Base-by-base conservation (phyloP, 2,888 invertebrate genomes). In the Chirona hameri region DNA sequence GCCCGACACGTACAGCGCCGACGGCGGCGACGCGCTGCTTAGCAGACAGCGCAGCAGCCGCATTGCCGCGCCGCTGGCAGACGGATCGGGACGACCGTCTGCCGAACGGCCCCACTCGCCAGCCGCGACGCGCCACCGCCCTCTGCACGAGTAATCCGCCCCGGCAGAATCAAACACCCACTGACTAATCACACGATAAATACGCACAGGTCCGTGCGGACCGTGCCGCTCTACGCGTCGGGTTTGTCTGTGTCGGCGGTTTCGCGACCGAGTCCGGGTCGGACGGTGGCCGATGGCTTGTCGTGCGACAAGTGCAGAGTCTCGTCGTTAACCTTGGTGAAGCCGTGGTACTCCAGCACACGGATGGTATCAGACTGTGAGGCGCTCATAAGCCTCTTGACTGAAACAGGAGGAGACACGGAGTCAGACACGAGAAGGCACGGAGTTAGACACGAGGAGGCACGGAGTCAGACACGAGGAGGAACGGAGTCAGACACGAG, bases 1-100 rank as follows among this genome's bases (percentile, higher is more conserved):
- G 76, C 76, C 76, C 24, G 46, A 76, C 76, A 76, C 76, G 76
- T 46, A 76, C 76, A 76, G 76, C 76, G 76, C 76, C 1, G 76
- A 46, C 39, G 76, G 76, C 14, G 60, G 24, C 60, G 60, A 1
- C 60, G 60, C 65, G 46, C 76, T 12, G 31, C 72, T 15, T 4
- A 39, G 12, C 76, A 76, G 76, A 39, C 15, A 15, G 15, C 39
- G 76, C 76, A 76, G 46, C 76, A 76, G 72, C 31, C 72, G 72
- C 72, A 72, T 72, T 31, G 31, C 72, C 29, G 10, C 27, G 31
- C 31, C 15, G 3, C 31, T 14, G 69, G 27, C 69, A 27, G 14
- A 39, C 39, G 39, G 39, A 39, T 5, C 39, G 39, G 39, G n/a
- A n/a, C n/a, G n/a, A n/a, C n/a, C n/a, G n/a, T n/a, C n/a, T n/a